Conservation (phyloP, 92 coral and sea anemone species). For the Muricea muricata region DNA sequence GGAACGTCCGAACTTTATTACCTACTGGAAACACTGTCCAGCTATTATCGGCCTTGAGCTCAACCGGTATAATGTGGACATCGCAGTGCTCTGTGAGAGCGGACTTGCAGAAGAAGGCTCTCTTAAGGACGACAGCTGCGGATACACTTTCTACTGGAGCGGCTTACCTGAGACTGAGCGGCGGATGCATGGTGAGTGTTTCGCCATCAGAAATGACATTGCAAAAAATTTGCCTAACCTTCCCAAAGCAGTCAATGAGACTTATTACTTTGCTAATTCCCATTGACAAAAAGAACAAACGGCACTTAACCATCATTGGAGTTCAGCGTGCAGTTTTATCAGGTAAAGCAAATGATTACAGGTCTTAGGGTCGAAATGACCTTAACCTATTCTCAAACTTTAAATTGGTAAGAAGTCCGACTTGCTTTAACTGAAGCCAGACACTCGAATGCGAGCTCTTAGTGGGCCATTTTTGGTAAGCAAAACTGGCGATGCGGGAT, state of each 20-base stretch:
- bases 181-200: slow-evolving; percentile 4
- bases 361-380: no score
- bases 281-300: no score
- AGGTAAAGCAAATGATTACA: no score
- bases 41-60: slow-evolving; percentile 4
- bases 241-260: not conserved
- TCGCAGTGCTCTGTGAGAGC: slow-evolving; percentile 15
- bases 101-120: not conserved
- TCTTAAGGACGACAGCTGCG: slow-evolving; percentile 10
- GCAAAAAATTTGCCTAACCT: not conserved
- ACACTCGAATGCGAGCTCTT: no score
- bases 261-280: no score
- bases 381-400: no score
- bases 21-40: slow-evolving; percentile 18
- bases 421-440: no score
- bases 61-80: not conserved
- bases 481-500: no score
- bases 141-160: slow-evolving; percentile 33
- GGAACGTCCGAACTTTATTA: slow-evolving; percentile 56
- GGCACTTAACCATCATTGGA: no score
- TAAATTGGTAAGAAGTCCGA: no score
- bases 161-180: not conserved
- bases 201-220: slow-evolving; percentile 6
- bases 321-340: no score
- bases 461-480: no score